A percentile compares a stretch with the other conserved stretches of the same genome.
phyloP scores from a whole-genome alignment of 2,797 vertebrate genomes.

The Eleutherodactylus coqui region DNA sequence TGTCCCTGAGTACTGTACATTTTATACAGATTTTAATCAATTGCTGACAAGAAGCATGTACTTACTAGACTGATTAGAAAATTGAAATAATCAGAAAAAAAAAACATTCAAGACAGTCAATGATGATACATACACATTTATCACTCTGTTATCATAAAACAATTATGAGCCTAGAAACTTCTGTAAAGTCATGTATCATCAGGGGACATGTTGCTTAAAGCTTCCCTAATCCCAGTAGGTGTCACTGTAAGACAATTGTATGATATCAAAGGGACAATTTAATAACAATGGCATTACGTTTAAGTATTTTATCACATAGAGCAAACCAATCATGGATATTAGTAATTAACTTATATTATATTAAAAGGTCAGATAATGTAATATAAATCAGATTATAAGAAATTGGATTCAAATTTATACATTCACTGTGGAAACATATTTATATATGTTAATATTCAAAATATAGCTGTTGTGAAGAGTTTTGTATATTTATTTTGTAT shows the following conservation, averaged over 20 bases:
- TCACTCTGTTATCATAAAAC: too few species aligned
- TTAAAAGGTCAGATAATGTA: conserved; percentile 31
- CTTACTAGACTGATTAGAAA: neutral
- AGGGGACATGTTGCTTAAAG: conserved; percentile 22
- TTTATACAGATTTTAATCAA: neutral
- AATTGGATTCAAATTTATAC: conserved; percentile 26
- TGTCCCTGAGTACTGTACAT: neutral
- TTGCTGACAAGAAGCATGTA: neutral
- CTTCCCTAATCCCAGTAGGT: conserved; percentile 56
- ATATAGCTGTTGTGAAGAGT: neutral
- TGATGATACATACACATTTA: too few species aligned
- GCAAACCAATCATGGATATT: conserved; percentile 44
- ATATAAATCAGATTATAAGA: conserved; percentile 20
- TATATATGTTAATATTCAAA: neutral
- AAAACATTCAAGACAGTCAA: neutral
- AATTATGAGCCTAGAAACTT: neutral
- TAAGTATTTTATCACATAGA: conserved; percentile 46
- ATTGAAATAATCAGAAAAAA: neutral
- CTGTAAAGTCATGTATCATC: neutral
- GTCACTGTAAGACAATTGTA: conserved; percentile 59
- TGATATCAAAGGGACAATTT: conserved; percentile 47
- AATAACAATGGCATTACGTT: conserved; percentile 25
- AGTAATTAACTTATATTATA: conserved; percentile 42
- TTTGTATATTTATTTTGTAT: neutral
- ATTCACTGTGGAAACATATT: conserved; percentile 15